Base-by-base conservation (phyloP, 2,113 vertebrate species). In the Nicator chloris region DNA sequence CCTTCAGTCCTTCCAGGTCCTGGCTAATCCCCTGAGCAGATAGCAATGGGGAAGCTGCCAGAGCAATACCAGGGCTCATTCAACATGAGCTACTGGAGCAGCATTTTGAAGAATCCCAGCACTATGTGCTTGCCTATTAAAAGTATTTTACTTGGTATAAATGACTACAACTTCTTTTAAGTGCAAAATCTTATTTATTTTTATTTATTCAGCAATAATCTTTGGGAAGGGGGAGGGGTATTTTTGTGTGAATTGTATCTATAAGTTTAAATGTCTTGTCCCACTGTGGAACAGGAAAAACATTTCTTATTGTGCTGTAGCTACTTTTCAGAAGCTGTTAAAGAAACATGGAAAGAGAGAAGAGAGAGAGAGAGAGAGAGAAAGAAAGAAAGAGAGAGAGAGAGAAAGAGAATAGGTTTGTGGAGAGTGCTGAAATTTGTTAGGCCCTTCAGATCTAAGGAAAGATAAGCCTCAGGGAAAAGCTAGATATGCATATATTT, bases 401-500 rank as follows among this genome's bases (percentile, higher is more conserved):
- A 44, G 5, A 47, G 1, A 35, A 3, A 40, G 5, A 35, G 6
- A 75, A n/a, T 7, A 64, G 1, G 20, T 65, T 40, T 26, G 6
- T 23, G 11, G 33, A 71, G 17, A 69, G 20, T 53, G 23, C 26
- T 76, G 63, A 94, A 91, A 84, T 93, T 72, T 92, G 57, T 69
- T 88, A 77, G 53, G 31, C 27, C n/a, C 53, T 92, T 93, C 70
- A 90, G 75, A 94, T 76, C 45, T 51, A 85, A n/a, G 12, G 35
- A 87, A 73, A 91, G 90, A 92, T 82, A 93, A 93, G 75, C 85
- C 82, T 85, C 61, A 68, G 82, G 82, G 82, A 61, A 90, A 82
- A 88, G 59, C 14, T 69, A 90, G 75, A 93, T 88, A 86, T 77
- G 50, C 78, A 88, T 80, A 39, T 72, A 95, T 90, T 95, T 96